Conservation (phyloP, 2,888 invertebrate genomes). For the Sturmia bella region DNA sequence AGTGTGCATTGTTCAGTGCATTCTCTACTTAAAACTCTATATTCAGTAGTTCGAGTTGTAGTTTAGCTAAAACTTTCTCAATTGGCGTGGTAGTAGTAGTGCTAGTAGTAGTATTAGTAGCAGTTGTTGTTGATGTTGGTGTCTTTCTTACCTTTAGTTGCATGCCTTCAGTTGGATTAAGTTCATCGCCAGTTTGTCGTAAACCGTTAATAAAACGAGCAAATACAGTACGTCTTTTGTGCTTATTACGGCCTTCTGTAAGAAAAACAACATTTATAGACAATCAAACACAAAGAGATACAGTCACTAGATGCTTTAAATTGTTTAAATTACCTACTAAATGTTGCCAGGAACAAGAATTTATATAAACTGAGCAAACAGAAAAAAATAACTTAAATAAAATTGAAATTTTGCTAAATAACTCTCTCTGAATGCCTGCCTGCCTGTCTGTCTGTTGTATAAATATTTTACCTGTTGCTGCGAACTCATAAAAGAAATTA, state of each 20-base stretch:
- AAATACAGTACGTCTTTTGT: slow-evolving; percentile 81
- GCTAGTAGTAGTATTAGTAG: neutral
- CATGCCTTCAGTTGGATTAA: slow-evolving; percentile 81
- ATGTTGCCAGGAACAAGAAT: slow-evolving; percentile 11
- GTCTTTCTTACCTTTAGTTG: slow-evolving; percentile 80
- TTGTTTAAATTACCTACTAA: slow-evolving; percentile 24
- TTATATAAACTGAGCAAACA: neutral
- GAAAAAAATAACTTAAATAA: neutral
- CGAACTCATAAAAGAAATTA: slow-evolving; percentile 82
- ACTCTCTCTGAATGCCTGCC: neutral
- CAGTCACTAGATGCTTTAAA: slow-evolving; percentile 68
- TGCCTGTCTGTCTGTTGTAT: neutral
- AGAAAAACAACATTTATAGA: slow-evolving; percentile 54
- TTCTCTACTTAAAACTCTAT: slow-evolving; percentile 15
- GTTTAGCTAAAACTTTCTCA: slow-evolving; percentile 29
- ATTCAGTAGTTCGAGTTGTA: slow-evolving; percentile 4
- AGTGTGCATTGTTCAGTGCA: neutral
- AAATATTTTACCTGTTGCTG: slow-evolving; percentile 80
- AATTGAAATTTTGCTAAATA: neutral
- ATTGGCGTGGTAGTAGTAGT: slow-evolving; percentile 1
- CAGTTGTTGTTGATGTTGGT: neutral
- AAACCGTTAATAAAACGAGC: slow-evolving; percentile 81
- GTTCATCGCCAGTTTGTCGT: slow-evolving; percentile 80
- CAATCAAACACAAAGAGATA: slow-evolving; percentile 44
- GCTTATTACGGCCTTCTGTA: slow-evolving; percentile 81